Percentiles rank a stretch among this genome's conserved stretches.
Conservation (phyloP, 2,113 vertebrate species). For the Antennarius striatus region DNA sequence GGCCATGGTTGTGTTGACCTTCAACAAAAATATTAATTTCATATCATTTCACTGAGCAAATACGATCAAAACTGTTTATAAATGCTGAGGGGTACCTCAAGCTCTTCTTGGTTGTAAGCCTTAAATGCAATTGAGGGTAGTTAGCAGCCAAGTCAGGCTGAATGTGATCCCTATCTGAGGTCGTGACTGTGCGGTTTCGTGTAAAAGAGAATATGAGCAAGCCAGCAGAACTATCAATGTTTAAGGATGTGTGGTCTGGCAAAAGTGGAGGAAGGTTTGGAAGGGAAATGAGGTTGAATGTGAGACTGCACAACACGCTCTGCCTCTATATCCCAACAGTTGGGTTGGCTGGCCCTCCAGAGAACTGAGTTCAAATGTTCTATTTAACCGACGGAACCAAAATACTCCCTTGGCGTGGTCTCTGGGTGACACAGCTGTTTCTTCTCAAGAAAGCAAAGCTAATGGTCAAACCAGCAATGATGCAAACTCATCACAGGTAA, state of each 20-base stretch:
- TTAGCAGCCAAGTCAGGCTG: constrained; percentile 67
- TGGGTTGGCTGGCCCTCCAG: constrained; percentile 47
- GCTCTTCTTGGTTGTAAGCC: constrained; percentile 55
- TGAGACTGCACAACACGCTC: constrained; percentile 58
- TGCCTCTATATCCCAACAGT: constrained; percentile 33
- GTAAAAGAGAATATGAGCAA: constrained; percentile 51
- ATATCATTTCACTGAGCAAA: constrained; percentile 70
- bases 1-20: constrained; percentile 46
- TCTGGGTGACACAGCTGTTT: constrained; percentile 59
- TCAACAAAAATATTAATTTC: constrained; percentile 62
- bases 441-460: constrained; percentile 41
- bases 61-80: constrained; percentile 71
- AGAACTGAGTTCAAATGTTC: constrained; percentile 61
- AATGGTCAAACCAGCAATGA: constrained; percentile 50
- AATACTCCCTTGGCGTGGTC: constrained; percentile 51
- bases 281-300: constrained; percentile 65
- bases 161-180: constrained; percentile 74
- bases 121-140: constrained; percentile 65
- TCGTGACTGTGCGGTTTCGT: constrained; percentile 57
- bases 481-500: constrained; percentile 36
- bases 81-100: constrained; percentile 66
- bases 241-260: constrained; percentile 74
- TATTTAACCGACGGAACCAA: constrained; percentile 50
- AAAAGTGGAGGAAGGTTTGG: constrained; percentile 74
- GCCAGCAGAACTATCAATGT: constrained; percentile 61